Base-by-base conservation (phyloP, 2,797 vertebrate species). In the Crocidura indochinensis region DNA sequence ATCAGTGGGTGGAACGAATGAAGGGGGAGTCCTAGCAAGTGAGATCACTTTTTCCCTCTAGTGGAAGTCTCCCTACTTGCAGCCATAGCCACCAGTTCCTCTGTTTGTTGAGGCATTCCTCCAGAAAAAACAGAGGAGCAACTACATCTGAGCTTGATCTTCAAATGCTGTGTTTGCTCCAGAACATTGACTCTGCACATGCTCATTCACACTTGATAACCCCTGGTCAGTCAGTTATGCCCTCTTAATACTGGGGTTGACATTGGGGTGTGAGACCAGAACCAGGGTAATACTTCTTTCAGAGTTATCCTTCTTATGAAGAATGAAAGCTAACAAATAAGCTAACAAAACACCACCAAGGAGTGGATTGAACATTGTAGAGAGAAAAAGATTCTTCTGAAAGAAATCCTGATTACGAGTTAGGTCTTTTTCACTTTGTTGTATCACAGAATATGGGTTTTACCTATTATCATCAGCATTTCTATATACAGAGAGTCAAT, bases 11-110 rank as follows among this genome's bases (percentile, higher is more conserved):
- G 46, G 83, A 67, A 69, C 67, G 75, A 49, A 65, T 10, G 6
- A n/a, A 67, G 10, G 77, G 68, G 17, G 27, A 84, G 46, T 29
- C 29, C 2, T 15, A 78, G 20, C 10, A 22, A 67, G 27, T 27
- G 77, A 86, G 69, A 8, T 47, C 44, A 49, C 74, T 65, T 88
- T 38, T 93, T n/a, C 88, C 72, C 77, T 87, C 80, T 94, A 71
- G 87, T 87, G 92, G 92, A 86, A 84, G 47, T 19, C 60, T 90
- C 31, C 7, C 14, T 38, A 60, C 46, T 56, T 38, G 24, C 83
- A 87, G 84, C 12, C 78, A 84, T 49, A 71, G 69, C 38, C 29
- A 29, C 29, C 15, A 73, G 75, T 15, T 65, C 46, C 44, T 89
- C 47, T 47, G 26, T 53, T 44, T 38, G 69, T 26, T 87, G n/a